Percentiles rank a stretch among this genome's conserved stretches.
Conservation (phyloP, 2,797 vertebrate genomes). For the Falco cherrug region DNA sequence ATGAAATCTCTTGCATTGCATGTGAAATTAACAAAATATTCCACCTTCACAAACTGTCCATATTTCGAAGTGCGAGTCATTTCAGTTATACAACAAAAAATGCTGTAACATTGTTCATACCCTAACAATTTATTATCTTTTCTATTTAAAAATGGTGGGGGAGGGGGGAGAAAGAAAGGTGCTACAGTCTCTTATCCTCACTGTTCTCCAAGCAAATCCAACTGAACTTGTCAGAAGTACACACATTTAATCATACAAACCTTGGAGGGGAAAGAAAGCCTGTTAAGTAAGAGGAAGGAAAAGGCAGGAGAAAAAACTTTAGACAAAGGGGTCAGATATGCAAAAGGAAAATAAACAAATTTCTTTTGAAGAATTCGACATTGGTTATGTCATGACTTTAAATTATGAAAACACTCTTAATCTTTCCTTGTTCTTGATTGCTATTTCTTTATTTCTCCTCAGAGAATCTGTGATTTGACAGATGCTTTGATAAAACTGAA, state of each 20-base stretch:
- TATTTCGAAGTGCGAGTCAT: neutral
- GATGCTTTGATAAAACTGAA: neutral
- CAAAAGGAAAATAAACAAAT: neutral
- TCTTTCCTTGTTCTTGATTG: neutral
- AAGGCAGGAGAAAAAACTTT: neutral
- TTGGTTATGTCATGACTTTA: neutral
- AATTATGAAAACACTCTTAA: neutral
- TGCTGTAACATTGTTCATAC: neutral
- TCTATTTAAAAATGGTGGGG: neutral
- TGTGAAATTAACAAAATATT: neutral
- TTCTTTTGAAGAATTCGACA: neutral
- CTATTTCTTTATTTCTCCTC: neutral
- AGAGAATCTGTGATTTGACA: neutral
- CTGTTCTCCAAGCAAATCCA: neutral
- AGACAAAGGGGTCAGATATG: neutral
- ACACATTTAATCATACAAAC: neutral
- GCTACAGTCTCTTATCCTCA: neutral
- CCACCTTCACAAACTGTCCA: neutral
- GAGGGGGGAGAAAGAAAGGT: accelerated
- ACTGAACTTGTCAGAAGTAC: neutral
- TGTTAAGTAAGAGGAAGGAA: neutral
- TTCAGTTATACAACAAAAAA: neutral
- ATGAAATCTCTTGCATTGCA: neutral
- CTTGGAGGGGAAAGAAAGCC: no score
- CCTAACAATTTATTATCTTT: accelerated